phyloP scores from a whole-genome alignment of 2,888 invertebrate genomes.

The Lithophane leautieri region DNA sequence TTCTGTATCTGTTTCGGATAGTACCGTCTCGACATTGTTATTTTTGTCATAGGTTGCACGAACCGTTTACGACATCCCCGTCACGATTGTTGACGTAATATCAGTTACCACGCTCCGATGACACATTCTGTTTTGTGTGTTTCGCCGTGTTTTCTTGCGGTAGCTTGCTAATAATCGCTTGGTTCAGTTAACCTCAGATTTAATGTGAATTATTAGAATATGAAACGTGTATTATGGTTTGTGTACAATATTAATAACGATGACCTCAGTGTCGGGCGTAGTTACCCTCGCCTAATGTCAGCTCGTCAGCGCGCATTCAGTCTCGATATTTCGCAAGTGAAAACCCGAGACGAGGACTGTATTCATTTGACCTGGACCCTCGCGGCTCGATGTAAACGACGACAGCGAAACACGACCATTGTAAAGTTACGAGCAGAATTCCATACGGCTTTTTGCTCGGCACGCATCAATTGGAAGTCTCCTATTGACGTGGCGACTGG shows the following conservation, averaged over 20 bases:
- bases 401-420: constrained; percentile 58
- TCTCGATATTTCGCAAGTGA: constrained; percentile 65
- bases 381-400: constrained; percentile 44
- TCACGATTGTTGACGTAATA: constrained; percentile 83
- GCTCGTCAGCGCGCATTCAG: constrained; percentile 71
- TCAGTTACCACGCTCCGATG: constrained; percentile 78
- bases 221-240: constrained; percentile 28
- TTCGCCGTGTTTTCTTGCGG: constrained; percentile 60
- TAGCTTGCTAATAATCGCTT: constrained; percentile 44
- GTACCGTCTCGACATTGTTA: constrained; percentile 77
- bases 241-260: constrained; percentile 58
- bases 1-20: constrained; percentile 79
- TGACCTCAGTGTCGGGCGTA: constrained; percentile 66
- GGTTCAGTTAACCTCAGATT: constrained; percentile 40
- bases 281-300: constrained; percentile 67
- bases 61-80: constrained; percentile 75
- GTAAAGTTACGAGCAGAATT: constrained; percentile 61
- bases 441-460: constrained; percentile 59
- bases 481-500: constrained; percentile 57
- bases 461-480: constrained; percentile 55
- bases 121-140: constrained; percentile 70
- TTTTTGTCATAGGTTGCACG: constrained; percentile 82
- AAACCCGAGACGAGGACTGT: constrained; percentile 55
- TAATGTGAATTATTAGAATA: constrained; percentile 33
- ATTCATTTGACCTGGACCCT: constrained; percentile 63